Base-by-base conservation (phyloP, 30 jellyfish, hydroid and myxozoan genomes). In the Hydractinia echinata region DNA sequence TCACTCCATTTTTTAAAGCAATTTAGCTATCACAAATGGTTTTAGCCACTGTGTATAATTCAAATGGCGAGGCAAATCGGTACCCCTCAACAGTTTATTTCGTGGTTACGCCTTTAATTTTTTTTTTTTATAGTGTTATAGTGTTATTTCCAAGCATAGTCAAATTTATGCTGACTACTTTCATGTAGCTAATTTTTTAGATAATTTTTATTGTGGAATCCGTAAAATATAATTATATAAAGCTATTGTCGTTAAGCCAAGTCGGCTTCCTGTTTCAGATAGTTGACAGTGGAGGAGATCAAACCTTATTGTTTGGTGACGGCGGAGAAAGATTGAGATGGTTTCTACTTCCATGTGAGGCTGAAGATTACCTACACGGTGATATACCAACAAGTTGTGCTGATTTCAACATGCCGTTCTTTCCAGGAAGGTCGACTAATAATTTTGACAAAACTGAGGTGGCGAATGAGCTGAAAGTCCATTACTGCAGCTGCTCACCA, bases 331-430 rank as follows among this genome's bases (percentile, higher is more conserved):
- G 58, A 55, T 76, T 55, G 80, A 73, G 97, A 84, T 89, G 97
- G 97, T 89, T 89, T 54, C 44, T 89, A 44, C 79, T 89, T 67
- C 97, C 97, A 15, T 66, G 93, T 62, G 97, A 89, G 77, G 97
- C 97, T 8, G 66, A 77, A 39, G 73, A 67, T 6, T 81, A 84
- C 79, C 76, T 89, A 5, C 70, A 85, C 18, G 89, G 89, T 6
- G 72, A 51, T 55, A 11, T 58, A 48, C 92, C 89, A 7, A 44
- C 50, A 15, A 48, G 81, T 15, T 55, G 64, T 55, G 60, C 69
- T 8, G 51, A 79, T 39, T 89, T 83, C 81, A 66, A 70, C 54
- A 81, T 85, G 92, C 92, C 95, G 4, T 89, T 89, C 81, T 84
- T 72, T 64, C 97, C 97, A 18, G 83, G 97, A n/a, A 66, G 61